phyloP scores from a whole-genome alignment of 2,797 vertebrate species.

The Tapera naevia region DNA sequence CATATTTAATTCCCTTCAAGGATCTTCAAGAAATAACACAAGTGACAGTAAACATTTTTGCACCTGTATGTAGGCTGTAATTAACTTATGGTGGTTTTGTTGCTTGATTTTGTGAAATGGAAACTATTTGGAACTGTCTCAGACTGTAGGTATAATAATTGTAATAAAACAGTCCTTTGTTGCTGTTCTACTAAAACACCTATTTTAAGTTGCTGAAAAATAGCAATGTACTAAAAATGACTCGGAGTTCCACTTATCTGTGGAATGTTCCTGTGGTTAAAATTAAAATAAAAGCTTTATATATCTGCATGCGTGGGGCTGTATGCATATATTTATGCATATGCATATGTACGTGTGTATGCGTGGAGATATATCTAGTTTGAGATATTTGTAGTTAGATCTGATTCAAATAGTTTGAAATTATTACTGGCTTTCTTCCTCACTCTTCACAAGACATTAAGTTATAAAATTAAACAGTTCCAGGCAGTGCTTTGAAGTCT shows the following conservation, averaged over 20 bases:
- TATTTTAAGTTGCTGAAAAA: constrained; percentile 44
- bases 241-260: constrained; percentile 11
- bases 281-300: constrained; percentile 1
- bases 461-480: constrained; percentile 60
- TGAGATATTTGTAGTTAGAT: constrained; percentile 7
- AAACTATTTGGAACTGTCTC: constrained; percentile 1
- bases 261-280: constrained; percentile 28
- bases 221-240: constrained; percentile 40
- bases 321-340: not conserved
- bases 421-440: constrained; percentile 62
- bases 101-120: not conserved
- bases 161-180: not conserved
- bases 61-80: not conserved
- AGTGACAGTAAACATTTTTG: not conserved
- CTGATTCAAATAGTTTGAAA: constrained; percentile 50
- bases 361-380: not conserved
- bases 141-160: not conserved
- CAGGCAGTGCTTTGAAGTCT: constrained; percentile 65
- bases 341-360: not conserved
- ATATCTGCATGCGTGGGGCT: not conserved
- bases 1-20: not conserved
- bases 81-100: not conserved
- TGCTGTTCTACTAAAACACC: constrained; percentile 14
- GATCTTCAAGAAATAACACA: not conserved
- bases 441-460: constrained; percentile 31